Base-by-base conservation (phyloP, 2,888 invertebrate species). In the Hypomecis atomaria region DNA sequence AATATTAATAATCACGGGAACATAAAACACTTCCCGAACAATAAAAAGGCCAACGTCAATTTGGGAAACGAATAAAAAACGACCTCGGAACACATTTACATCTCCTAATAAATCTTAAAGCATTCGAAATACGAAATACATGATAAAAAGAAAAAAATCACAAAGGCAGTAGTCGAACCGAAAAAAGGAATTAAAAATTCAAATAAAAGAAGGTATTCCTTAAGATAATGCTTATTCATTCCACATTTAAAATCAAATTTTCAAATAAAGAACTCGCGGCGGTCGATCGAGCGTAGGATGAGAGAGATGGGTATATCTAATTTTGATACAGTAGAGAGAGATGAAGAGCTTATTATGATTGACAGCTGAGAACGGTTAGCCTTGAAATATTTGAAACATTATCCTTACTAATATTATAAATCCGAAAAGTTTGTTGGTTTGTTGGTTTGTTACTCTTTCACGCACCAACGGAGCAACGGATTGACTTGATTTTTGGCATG, bases 301-400 rank as follows among this genome's bases (percentile, higher is more conserved):
- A 86, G 74, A 65, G 85, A 83, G 87, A 89, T 61, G 73, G 79
- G 78, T 62, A 72, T 78, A 86, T 75, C 72, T 66, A 72, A 75
- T 77, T 79, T 79, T 78, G 78, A 81, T 83, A 80, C 74, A 84
- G 78, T 77, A 76, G 87, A 91, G 77, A 82, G 86, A 87, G 92
- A 90, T 79, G 78, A 86, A 86, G 87, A 89, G 86, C 88, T 89
- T 91, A 91, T 91, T 91, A 92, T 92, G 92, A 92, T 92, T 92
- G 92, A 92, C 92, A 92, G 92, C 90, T 92, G 89, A 92, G 92
- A 92, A 91, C 92, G 92, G 91, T 91, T 91, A 90, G 89, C 92
- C 92, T 92, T 92, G 92, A 92, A 92, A 92, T 92, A 92, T 92
- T 92, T 92, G 92, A 92, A 92, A 92, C 92, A 92, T 92, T 92